Evolutionary conservation across 2,113 vertebrate species (phyloP), one percentile per base, ranked within the genome.

Genomic region (Hemiscyllium ocellatum): DNA sequence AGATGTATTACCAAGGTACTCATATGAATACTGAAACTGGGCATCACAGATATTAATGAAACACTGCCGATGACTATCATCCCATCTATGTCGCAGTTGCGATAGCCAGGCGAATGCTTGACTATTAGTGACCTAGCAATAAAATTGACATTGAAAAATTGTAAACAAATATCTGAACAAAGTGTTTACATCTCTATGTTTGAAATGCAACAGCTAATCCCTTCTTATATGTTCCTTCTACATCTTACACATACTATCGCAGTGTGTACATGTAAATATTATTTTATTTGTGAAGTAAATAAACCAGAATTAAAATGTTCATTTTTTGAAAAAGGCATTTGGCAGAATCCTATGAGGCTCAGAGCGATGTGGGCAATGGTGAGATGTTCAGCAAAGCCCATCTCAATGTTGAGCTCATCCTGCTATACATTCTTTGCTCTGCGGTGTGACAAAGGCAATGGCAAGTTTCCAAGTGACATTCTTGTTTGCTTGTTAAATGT

Each of bases 41-140:
- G 98, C 98, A 3, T 98, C 98, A 96, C 98, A 98, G 96, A 98
- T 98, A 96, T 98, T 98, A 47, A 98, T 96, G 72, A 97, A 98
- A 95, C 98, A 98, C 87, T 98, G 97, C 78, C 96, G 97, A 26
- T 96, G 97, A 33, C 97, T 95, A 66, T 98, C 98, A 78, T 98
- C 97, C 98, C 98, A 98, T 96, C 97, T 96, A 96, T 98, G 98
- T 1, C 98, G 97, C 96, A 98, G 96, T 97, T 98, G 98, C 12
- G 98, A 98, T 80, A 98, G 97, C 98, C 98, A 98, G 0, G 97
- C 97, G 69, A 98, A 98, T 1, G 98, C 98, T 96, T 98, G 98
- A 1, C 97, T 97, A 56, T 97, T 98, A 56, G 96, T 97, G 95
- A 98, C 98, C 98, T 98, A 96, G 0, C 13, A 95, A 52, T 22